These are phyloP conservation scores for Hyphantria cunea DNA, from an alignment of 1,140 invertebrate species.

Conservation along the genomic window DNA sequence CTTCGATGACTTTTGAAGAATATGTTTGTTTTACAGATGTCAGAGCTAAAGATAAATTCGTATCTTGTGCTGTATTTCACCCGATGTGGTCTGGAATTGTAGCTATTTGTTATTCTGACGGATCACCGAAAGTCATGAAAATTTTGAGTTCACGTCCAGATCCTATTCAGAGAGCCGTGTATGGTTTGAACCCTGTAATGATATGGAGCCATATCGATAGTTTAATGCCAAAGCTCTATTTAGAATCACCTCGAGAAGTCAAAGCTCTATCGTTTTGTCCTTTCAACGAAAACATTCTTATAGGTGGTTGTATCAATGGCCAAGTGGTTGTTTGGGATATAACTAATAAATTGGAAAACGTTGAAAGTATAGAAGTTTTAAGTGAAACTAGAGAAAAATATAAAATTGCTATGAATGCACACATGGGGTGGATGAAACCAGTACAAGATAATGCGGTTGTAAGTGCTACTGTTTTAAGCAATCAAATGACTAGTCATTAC, in stretches of 20 bases:
- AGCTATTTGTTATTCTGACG: conserved; percentile 84
- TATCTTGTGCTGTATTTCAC: conserved; percentile 87
- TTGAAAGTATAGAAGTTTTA: conserved; percentile 84
- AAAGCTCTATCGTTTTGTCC: conserved; percentile 85
- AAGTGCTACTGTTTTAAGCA: conserved; percentile 83
- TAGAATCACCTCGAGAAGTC: conserved; percentile 86
- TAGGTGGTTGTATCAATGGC: conserved; percentile 88
- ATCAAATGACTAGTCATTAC: conserved; percentile 84
- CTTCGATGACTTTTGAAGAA: conserved; percentile 81
- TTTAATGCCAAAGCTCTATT: conserved; percentile 86
- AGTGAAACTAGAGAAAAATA: conserved; percentile 85
- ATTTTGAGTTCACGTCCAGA: conserved; percentile 60
- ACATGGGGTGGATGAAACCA: conserved; percentile 87
- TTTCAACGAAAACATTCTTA: conserved; percentile 85
- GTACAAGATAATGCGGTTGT: conserved; percentile 82
- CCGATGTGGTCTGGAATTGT: conserved; percentile 85
- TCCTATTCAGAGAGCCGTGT: conserved; percentile 79
- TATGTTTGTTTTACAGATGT: conserved; percentile 85
- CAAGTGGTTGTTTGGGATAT: conserved; percentile 89
- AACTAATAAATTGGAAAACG: conserved; percentile 84
- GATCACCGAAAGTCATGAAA: conserved; percentile 69
- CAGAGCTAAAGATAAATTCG: conserved; percentile 83
- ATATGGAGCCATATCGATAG: conserved; percentile 89
- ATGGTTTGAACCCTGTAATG: conserved; percentile 84
- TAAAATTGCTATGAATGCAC: conserved; percentile 82